Base-by-base conservation (phyloP, 1,140 invertebrate genomes). In the Sesamia nonagrioides region DNA sequence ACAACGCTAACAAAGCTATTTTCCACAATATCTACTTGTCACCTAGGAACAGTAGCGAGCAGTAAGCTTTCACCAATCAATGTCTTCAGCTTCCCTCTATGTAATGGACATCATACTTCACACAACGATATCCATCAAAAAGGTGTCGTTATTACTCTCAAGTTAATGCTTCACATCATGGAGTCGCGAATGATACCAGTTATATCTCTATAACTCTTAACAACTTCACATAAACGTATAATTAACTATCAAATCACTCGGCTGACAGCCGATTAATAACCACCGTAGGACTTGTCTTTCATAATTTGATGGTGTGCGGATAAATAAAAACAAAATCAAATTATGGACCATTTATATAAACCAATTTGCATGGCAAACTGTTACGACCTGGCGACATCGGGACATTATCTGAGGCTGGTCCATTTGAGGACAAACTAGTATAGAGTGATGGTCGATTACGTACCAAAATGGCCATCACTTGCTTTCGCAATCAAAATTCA, bases 301-400 rank as follows among this genome's bases (percentile, higher is more conserved):
- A 77, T 77, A 77, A 77, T 77, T 77, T 68, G 74, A 77, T 68
- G 58, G 74, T 68, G 74, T 77, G 58, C 48, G 45, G 74, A 77
- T 77, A 77, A 77, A 77, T 77, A 77, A 77, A 77, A 77, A 77
- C 74, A 56, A 77, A 66, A 77, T 77, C 74, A 52, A 68, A 77
- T 77, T 77, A 77, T 77, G 48, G 60, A 15, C 60, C 74, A 77
- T 77, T 77, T 77, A 77, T 68, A 77, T 68, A 77, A 77, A 68
- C 60, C 74, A 77, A 77, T 77, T 77, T 77, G 74, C 74, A 77
- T 77, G 50, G 58, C 48, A 77, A 77, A 66, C 33, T 68, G 52
- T 61, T 61, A 54, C 42, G 48, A 50, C 48, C 74, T 54, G 60
- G 61, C 74, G 74, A 77, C 74, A 77, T 61, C 33, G 45, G 58